These are phyloP conservation scores for Rhizoglyphus robini DNA, from an alignment of 1,140 invertebrate genomes.

Conservation along the genomic window DNA sequence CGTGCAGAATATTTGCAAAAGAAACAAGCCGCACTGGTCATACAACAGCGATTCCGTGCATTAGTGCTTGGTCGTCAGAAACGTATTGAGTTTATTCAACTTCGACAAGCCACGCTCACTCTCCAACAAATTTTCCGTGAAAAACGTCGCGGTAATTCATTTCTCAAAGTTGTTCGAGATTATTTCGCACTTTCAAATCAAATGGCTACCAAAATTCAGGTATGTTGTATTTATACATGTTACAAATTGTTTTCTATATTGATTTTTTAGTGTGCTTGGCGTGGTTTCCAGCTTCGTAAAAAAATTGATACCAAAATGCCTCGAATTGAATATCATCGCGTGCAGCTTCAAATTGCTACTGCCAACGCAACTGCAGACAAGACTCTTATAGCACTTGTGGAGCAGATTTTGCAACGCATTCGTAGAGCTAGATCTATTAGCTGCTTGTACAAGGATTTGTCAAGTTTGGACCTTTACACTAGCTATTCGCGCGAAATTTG, in stretches of 20 bases:
- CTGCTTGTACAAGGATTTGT: background rate
- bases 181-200: background rate
- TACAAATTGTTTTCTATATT: background rate
- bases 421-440: background rate
- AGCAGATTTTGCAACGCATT: background rate
- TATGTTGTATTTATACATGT: background rate
- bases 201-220: conserved; percentile 7
- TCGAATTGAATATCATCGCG: background rate
- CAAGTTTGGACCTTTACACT: background rate
- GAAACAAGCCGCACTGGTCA: conserved; percentile 10
- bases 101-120: background rate
- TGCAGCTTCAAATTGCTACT: background rate
- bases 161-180: background rate
- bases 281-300: conserved; percentile 12
- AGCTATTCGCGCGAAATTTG: conserved; percentile 5
- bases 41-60: conserved; percentile 17
- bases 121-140: background rate
- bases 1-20: background rate
- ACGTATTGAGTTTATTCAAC: background rate
- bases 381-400: background rate
- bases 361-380: background rate
- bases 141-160: background rate
- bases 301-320: background rate
- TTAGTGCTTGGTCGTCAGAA: background rate
- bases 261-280: conserved; percentile 6